Base-by-base conservation (phyloP, 2,113 vertebrate genomes). In the Butorides virescens region DNA sequence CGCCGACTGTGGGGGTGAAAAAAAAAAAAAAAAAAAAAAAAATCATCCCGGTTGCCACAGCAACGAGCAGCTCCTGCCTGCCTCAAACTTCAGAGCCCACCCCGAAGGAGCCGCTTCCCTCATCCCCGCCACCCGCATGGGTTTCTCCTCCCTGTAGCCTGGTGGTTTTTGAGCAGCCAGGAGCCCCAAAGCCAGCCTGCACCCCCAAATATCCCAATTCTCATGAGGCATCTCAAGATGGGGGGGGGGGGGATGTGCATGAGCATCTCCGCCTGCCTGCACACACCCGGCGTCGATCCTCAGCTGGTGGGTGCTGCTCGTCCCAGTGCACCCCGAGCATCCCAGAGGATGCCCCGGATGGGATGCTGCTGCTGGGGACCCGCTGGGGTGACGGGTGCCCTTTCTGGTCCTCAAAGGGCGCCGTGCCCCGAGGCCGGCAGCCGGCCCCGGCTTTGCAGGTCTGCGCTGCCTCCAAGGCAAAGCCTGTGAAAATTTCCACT, bases 1-100 rank as follows among this genome's bases (percentile, higher is more conserved):
- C 52, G 59, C 19, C 3, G 10, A 7, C 20, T 8, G 26, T 3
- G 42, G 39, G 17, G 8, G 0, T 5, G 3, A 0, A 29, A 37
- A 27, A 46, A 34, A 66, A 3, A 0, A 29, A 37, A 27, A 46
- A 34, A 66, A n/a, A n/a, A 3, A 0, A 29, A 37, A 27, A 46
- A 34, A 66, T 19, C 74, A 44, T 88, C 62, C 10, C 6, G 0
- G 47, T 85, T 89, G n/a, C 80, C 92, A 82, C 30, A 86, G 73
- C 97, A 92, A 97, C 15, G 1, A 72, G 22, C 62, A 47, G 78
- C 72, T 85, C 73, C 71, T 84, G 62, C 62, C 81, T 32, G 49
- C 70, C 52, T 85, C 91, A 86, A 89, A 87, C 89, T 86, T 37
- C 46, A 58, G 74, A 83, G 37, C 66, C 71, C 53, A 25, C 50